These are phyloP conservation scores for Furcifer pardalis DNA, from an alignment of 2,797 vertebrate genomes.

Conservation along the genomic window DNA sequence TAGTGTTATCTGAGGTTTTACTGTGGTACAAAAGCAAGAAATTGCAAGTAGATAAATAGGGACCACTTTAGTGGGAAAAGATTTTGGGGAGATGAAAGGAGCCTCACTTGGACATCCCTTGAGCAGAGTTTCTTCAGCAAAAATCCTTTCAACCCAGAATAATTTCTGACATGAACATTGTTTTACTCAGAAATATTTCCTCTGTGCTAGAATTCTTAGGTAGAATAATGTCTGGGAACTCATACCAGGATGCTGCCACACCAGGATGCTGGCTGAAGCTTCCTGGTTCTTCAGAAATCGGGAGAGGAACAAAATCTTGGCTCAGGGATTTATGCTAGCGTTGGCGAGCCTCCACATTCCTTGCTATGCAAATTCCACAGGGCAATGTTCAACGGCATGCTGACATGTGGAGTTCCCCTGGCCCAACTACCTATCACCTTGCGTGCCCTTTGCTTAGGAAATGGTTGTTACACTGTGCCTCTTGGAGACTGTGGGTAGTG, in stretches of 20 bases:
- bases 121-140: too few species aligned
- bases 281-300: slow-evolving; percentile 23
- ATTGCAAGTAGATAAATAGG: too few species aligned
- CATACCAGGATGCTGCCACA: neutral
- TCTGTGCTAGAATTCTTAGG: neutral
- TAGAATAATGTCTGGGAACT: neutral
- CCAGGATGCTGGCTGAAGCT: neutral
- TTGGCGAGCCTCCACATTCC: slow-evolving; percentile 22
- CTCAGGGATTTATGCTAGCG: neutral
- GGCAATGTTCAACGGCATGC: slow-evolving; percentile 18
- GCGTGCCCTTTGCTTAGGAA: neutral
- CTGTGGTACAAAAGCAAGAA: too few species aligned
- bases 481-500: neutral
- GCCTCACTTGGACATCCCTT: too few species aligned
- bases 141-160: too few species aligned
- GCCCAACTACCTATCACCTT: neutral
- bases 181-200: neutral
- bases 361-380: slow-evolving; percentile 27
- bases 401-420: neutral
- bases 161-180: too few species aligned
- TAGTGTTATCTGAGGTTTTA: too few species aligned
- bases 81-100: too few species aligned
- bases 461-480: neutral
- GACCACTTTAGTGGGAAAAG: too few species aligned
- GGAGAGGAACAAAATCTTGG: neutral